Evolutionary conservation across 2,888 invertebrate genomes (phyloP), one percentile per base, ranked within the genome.

Genomic region (Micropterix aruncella): DNA sequence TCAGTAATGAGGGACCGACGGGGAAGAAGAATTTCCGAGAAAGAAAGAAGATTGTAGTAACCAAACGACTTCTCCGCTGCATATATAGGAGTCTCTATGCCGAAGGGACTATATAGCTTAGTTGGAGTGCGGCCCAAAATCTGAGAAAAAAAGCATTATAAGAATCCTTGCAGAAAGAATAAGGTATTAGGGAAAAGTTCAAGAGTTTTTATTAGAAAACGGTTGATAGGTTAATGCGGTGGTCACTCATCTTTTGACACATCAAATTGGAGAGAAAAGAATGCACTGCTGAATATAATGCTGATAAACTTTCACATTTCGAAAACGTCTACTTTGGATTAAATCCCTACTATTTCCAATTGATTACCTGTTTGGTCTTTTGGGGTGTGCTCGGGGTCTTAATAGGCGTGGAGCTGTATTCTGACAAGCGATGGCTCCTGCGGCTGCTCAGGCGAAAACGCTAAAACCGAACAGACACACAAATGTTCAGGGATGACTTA

Each of bases 11-110:
- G n/a, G n/a, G n/a, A n/a, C n/a, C n/a, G n/a, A n/a, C n/a, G n/a
- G n/a, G n/a, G n/a, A n/a, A n/a, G n/a, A n/a, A n/a, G n/a, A n/a
- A n/a, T n/a, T n/a, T n/a, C n/a, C n/a, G n/a, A n/a, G n/a, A n/a
- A n/a, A n/a, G n/a, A n/a, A n/a, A n/a, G n/a, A n/a, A n/a, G n/a
- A n/a, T n/a, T n/a, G n/a, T n/a, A n/a, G n/a, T n/a, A n/a, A n/a
- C n/a, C n/a, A n/a, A n/a, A n/a, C n/a, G n/a, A n/a, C n/a, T n/a
- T n/a, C n/a, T n/a, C n/a, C n/a, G n/a, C n/a, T n/a, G n/a, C n/a
- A n/a, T n/a, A n/a, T n/a, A n/a, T n/a, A n/a, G 84, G 84, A 2
- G 81, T 80, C 54, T 84, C 83, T 37, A 85, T 83, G 3, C 80
- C 77, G 55, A 85, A 85, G 0, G 84, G 84, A 52, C 83, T 83